These are phyloP conservation scores for Limosa lapponica DNA, from an alignment of 2,797 vertebrate genomes.

Conservation along the genomic window DNA sequence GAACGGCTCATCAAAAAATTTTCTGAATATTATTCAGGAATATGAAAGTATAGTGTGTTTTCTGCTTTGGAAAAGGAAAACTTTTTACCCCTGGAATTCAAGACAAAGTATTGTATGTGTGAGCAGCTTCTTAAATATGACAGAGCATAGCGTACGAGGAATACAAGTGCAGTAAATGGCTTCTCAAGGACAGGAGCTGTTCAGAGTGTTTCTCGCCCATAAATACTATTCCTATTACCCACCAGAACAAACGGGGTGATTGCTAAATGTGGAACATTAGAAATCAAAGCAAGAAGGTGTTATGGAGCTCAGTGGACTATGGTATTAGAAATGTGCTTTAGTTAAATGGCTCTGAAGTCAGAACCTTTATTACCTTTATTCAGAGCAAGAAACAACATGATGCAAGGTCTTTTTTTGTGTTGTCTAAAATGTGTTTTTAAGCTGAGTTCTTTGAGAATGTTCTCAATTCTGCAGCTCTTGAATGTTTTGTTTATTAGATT, in stretches of 20 bases:
- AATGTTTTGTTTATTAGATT: not conserved
- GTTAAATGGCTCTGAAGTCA: conserved; percentile 9
- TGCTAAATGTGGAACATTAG: conserved; percentile 23
- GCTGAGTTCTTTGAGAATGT: not conserved
- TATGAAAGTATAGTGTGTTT: not conserved
- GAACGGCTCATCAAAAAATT: not conserved
- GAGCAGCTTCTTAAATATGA: conserved; percentile 4
- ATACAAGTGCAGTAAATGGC: not conserved
- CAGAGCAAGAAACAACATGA: not conserved
- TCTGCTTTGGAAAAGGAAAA: not conserved
- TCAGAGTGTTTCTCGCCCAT: not conserved
- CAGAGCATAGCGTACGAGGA: not conserved
- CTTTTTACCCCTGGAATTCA: not conserved
- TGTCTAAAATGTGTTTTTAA: not conserved
- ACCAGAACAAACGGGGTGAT: conserved; percentile 10
- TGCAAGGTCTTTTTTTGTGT: not conserved
- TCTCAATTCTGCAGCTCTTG: not conserved
- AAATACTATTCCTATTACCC: conserved; percentile 38
- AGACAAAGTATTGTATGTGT: not conserved
- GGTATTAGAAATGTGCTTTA: conserved; percentile 14
- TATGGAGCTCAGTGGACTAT: conserved; percentile 28
- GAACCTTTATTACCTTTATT: conserved; percentile 20
- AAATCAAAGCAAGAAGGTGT: conserved; percentile 42
- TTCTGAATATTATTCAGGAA: not conserved
- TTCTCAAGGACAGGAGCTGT: conserved; percentile 50